A percentile compares a stretch with the other conserved stretches of the same genome.
phyloP scores from a whole-genome alignment of 2,888 invertebrate genomes.

The Caenorhabditis sulstoni region DNA sequence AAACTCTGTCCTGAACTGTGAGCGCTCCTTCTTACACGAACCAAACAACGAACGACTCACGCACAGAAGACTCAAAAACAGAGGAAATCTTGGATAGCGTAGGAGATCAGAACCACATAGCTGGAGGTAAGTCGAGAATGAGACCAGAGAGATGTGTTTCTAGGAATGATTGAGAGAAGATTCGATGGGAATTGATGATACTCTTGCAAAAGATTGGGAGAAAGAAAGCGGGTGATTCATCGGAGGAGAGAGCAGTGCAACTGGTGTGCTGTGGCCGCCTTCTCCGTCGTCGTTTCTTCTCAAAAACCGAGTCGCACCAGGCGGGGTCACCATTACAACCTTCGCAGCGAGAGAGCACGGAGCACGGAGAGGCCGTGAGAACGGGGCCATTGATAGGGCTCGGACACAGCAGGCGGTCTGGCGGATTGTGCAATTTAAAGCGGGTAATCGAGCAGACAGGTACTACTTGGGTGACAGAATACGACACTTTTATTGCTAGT shows the following conservation, averaged over 20 bases:
- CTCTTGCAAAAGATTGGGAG: conserved; percentile 23
- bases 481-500: conserved; percentile 25
- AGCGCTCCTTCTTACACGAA: too few species aligned
- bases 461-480: conserved; percentile 7
- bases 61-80: too few species aligned
- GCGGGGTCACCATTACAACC: conserved; percentile 56
- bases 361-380: conserved; percentile 20
- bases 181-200: conserved; percentile 25
- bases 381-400: conserved; percentile 49
- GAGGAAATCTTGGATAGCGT: too few species aligned
- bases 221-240: conserved; percentile 37
- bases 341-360: conserved; percentile 8
- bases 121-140: neutral
- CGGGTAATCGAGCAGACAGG: conserved; percentile 28
- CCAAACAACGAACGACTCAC: too few species aligned
- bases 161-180: too few species aligned
- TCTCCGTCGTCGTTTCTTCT: conserved; percentile 19
- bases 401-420: conserved; percentile 24
- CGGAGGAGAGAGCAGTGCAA: conserved; percentile 33
- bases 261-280: conserved; percentile 11
- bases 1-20: too few species aligned
- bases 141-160: neutral
- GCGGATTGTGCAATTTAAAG: conserved; percentile 44
- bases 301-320: conserved; percentile 37
- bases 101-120: too few species aligned